Evolutionary conservation across 2,888 invertebrate species (phyloP).

Genomic region (Troides helena): DNA sequence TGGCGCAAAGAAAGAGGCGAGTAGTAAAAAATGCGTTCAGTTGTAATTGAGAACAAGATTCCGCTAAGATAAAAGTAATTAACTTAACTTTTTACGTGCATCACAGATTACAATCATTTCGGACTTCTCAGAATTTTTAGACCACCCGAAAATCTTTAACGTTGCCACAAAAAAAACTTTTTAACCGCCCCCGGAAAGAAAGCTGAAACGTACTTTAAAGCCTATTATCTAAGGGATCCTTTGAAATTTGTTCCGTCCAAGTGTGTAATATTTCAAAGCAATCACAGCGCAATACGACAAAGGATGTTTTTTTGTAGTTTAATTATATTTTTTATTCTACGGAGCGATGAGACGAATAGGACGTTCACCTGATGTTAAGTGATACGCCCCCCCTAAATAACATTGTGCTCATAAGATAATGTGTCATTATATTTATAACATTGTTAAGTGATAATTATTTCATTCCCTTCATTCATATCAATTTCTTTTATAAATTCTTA

Average conservation of each 20-base stretch:
- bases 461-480: too few relatives aligned
- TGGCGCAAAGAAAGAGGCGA: neutral
- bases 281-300: too few relatives aligned
- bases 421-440: too few relatives aligned
- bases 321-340: too few relatives aligned
- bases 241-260: neutral
- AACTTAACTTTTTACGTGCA: slow-evolving; percentile 3
- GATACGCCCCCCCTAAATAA: too few relatives aligned
- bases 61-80: neutral
- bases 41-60: slow-evolving; percentile 5
- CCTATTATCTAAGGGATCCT: neutral
- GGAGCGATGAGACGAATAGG: too few relatives aligned
- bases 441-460: too few relatives aligned
- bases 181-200: neutral
- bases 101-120: neutral
- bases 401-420: too few relatives aligned
- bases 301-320: too few relatives aligned
- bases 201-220: neutral
- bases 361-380: too few relatives aligned
- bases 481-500: too few relatives aligned
- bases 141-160: neutral
- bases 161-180: neutral
- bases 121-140: neutral
- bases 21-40: slow-evolving; percentile 8
- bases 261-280: too few relatives aligned